These are phyloP conservation scores for Euphydryas editha DNA, from an alignment of 2,888 invertebrate genomes.

Conservation along the genomic window DNA sequence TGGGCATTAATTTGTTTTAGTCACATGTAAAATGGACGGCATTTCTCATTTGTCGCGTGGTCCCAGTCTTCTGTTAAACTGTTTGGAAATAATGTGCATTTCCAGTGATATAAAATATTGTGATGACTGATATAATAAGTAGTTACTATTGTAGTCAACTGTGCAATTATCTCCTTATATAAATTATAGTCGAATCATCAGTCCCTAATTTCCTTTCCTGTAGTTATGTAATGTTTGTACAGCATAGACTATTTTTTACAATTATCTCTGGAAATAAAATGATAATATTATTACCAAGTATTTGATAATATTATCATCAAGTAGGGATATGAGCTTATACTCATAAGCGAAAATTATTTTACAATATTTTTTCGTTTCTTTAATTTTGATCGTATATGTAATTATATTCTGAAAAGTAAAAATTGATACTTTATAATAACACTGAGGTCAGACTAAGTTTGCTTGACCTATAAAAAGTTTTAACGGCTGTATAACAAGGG, in stretches of 20 bases:
- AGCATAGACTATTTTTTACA: no score
- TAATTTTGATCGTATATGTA: no score
- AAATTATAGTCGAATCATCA: neutral
- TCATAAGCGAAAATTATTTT: no score
- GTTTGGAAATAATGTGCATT: constrained; percentile 35
- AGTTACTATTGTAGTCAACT: neutral
- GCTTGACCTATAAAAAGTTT: constrained; percentile 12
- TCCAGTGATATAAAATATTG: constrained; percentile 20
- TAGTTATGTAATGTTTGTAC: no score
- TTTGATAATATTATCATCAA: no score
- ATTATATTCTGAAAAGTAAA: neutral
- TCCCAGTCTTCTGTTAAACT: constrained; percentile 30
- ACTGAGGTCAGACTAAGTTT: constrained; percentile 1
- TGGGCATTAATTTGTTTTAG: constrained; percentile 47
- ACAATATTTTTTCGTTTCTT: no score
- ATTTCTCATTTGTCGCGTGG: constrained; percentile 43
- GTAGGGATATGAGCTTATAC: no score
- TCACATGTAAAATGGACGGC: constrained; percentile 46
- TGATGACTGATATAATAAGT: constrained; percentile 4
- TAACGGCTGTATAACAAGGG: constrained; percentile 13
- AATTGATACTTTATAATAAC: constrained; percentile 9
- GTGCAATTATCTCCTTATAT: neutral
- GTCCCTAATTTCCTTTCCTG: neutral
- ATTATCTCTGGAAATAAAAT: no score
- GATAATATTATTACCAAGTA: no score